Conservation (phyloP, 2,888 invertebrate species). For the Papilio gigon region DNA sequence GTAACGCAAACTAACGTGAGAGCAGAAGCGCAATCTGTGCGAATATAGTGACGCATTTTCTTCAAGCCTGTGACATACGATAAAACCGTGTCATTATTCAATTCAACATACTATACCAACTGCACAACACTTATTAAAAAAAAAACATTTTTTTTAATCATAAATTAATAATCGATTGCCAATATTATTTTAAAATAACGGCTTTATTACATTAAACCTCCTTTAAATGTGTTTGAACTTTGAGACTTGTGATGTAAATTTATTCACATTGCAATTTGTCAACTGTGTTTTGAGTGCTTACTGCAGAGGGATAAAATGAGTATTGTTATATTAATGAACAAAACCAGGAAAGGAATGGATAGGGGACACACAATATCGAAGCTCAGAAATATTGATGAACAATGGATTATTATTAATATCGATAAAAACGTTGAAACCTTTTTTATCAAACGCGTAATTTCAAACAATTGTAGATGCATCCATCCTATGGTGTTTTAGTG, state of each 20-base stretch:
- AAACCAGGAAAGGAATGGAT: constrained; percentile 17
- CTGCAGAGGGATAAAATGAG: constrained; percentile 11
- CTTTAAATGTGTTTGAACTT: neutral
- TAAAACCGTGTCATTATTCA: neutral
- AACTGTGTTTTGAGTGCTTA: constrained; percentile 27
- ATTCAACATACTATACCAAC: neutral
- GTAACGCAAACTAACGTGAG: constrained; percentile 2
- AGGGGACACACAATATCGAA: constrained; percentile 7
- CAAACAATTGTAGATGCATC: neutral
- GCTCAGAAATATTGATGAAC: neutral
- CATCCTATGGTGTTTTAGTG: constrained; percentile 20
- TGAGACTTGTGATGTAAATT: neutral
- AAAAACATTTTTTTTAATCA: too few relatives aligned
- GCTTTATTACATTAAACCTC: neutral
- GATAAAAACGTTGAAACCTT: too few relatives aligned
- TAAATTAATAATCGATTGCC: too few relatives aligned
- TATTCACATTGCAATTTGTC: constrained; percentile 6
- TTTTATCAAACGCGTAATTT: too few relatives aligned
- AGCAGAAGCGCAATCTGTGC: constrained; percentile 4
- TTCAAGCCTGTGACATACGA: neutral
- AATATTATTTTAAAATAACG: neutral
- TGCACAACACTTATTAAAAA: too few relatives aligned
- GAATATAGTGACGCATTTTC: neutral
- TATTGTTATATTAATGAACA: constrained; percentile 31
- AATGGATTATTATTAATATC: constrained; percentile 14